phyloP scores from a whole-genome alignment of 2,113 vertebrate species.

The Monopterus albus region DNA sequence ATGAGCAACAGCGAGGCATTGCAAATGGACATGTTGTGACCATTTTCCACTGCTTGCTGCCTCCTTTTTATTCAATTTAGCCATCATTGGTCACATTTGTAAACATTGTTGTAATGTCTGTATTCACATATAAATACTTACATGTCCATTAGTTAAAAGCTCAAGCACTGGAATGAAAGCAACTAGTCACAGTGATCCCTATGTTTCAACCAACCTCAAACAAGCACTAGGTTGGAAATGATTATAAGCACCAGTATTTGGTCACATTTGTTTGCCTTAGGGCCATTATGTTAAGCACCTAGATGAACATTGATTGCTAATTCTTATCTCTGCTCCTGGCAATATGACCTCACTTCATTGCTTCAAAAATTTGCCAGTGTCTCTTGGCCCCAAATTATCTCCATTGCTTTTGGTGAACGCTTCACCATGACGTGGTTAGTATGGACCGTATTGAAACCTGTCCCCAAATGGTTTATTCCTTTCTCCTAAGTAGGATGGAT shows the following conservation, averaged over 20 bases:
- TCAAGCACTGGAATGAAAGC: neutral
- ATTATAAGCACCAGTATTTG: constrained; percentile 44
- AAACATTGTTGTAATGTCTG: constrained; percentile 7
- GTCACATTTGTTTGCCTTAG: constrained; percentile 61
- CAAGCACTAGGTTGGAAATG: neutral
- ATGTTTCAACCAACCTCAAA: neutral
- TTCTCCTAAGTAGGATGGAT: constrained; percentile 82
- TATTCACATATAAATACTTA: constrained; percentile 21
- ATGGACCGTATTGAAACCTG: constrained; percentile 81
- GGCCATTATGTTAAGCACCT: constrained; percentile 69
- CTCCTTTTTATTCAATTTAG: constrained; percentile 8
- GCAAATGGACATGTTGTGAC: constrained; percentile 3
- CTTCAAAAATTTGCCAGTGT: constrained; percentile 68
- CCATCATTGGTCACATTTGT: neutral
- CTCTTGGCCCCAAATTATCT: constrained; percentile 73
- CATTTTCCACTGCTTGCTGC: neutral
- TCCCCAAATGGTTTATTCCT: constrained; percentile 76
- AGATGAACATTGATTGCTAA: constrained; percentile 78
- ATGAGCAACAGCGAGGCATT: constrained; percentile 23
- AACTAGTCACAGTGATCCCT: neutral
- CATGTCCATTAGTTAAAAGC: neutral
- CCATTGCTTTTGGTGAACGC: constrained; percentile 62
- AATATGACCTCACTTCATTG: constrained; percentile 71
- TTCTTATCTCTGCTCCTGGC: constrained; percentile 69
- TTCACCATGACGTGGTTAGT: constrained; percentile 76